phyloP scores from a whole-genome alignment of 1,140 invertebrate genomes.

The Limonius californicus region DNA sequence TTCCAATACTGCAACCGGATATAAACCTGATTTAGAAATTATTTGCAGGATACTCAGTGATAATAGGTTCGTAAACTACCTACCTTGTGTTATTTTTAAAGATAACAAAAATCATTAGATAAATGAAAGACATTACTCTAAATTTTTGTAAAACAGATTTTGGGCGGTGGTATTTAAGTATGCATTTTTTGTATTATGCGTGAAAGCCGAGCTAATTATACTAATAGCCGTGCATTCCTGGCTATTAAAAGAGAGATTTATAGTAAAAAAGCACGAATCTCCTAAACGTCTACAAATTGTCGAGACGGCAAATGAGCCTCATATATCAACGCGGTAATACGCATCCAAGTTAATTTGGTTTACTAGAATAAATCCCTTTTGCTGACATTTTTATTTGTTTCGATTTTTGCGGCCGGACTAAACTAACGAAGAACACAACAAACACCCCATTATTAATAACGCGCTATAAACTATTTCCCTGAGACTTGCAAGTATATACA shows the following conservation, averaged over 20 bases:
- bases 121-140: no score
- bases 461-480: no score
- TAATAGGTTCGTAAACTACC: no score
- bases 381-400: constrained; percentile 42
- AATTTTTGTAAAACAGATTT: no score
- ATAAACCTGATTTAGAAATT: no score
- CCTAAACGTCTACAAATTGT: constrained; percentile 49
- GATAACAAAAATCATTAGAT: no score
- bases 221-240: constrained; percentile 34
- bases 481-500: no score
- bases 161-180: no score
- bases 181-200: neutral
- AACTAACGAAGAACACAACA: neutral
- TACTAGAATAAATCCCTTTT: constrained; percentile 39
- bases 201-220: neutral
- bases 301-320: constrained; percentile 46
- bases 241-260: constrained; percentile 48
- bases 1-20: no score
- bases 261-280: constrained; percentile 40
- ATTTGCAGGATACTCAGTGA: no score
- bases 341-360: constrained; percentile 43
- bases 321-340: constrained; percentile 46
- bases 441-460: no score
- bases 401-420: constrained; percentile 16
- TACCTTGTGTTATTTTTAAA: no score